These are phyloP conservation scores for Esox lucius DNA, from an alignment of 2,797 vertebrate species.

Conservation along the genomic window DNA sequence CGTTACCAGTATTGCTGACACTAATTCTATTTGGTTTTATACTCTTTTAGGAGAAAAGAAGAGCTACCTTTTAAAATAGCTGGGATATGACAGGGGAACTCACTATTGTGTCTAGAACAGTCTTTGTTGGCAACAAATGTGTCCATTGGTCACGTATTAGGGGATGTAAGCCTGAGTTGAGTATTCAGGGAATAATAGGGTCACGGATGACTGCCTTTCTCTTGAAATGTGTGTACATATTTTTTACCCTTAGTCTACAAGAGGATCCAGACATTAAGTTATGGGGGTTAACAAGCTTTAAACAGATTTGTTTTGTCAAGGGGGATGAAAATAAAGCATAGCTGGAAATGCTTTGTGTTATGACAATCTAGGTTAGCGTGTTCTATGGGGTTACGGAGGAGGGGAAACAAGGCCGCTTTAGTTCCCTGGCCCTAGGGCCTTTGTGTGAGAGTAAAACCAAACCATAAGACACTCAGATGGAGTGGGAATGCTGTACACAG, in stretches of 20 bases:
- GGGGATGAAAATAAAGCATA: constrained; percentile 11
- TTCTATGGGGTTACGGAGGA: constrained; percentile 22
- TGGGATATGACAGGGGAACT: background rate
- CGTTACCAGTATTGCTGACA: too few species aligned
- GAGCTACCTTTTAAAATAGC: constrained; percentile 9
- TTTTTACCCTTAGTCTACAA: background rate
- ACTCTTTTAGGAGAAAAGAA: background rate
- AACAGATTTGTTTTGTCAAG: constrained; percentile 15
- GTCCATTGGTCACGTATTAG: background rate
- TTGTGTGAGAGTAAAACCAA: constrained; percentile 35
- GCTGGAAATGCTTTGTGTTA: constrained; percentile 38
- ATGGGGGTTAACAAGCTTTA: constrained; percentile 16
- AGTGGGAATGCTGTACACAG: constrained; percentile 30
- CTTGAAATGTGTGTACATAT: background rate
- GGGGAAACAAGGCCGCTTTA: constrained; percentile 41
- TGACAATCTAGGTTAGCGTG: constrained; percentile 19
- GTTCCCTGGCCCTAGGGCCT: constrained; percentile 33
- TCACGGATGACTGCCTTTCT: background rate
- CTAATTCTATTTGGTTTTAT: too few species aligned
- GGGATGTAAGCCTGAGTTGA: background rate
- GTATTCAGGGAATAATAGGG: background rate
- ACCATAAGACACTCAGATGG: constrained; percentile 31
- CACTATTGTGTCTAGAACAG: background rate
- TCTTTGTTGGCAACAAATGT: background rate
- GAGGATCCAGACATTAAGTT: constrained; percentile 13